Evolutionary conservation across 2,888 invertebrate species (phyloP), one percentile per base, ranked within the genome.

Genomic region (Erpobdella octoculata): DNA sequence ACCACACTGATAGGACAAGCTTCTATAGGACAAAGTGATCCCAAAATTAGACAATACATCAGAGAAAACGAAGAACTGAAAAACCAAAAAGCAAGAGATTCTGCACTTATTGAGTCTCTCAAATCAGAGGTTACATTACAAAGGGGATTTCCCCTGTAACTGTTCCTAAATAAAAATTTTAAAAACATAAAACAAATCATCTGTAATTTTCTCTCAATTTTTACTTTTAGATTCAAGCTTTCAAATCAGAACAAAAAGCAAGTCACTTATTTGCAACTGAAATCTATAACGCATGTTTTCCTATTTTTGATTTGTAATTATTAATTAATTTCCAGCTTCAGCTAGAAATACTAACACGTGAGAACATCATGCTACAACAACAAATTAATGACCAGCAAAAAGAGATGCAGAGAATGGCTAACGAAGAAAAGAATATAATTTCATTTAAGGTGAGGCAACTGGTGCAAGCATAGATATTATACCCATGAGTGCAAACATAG

Each of bases 381-480:
- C 12, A 25, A 5, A 6, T 53, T 15, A 53, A 15, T 53, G 53
- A 53, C 28, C 53, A 53, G 15, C 21, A 53, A 25, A 6, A 25
- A 21, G 28, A 53, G 28, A 53, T 53, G 21, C 5, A 53, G 15
- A 21, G 53, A n/a, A 28, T 9, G n/a, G 53, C 53, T 25, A 53
- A 21, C n/a, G 53, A 53, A n/a, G 53, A 53, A 28, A 53, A n/a
- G 28, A n/a, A 53, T 28, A 53, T 6, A 28, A 53, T 53, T 53
- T 53, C 53, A 5, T 53, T 53, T 28, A 53, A 53, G 53, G 53
- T 53, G n/a, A n/a, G n/a, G n/a, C n/a, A n/a, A n/a, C n/a, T n/a
- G n/a, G n/a, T n/a, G n/a, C n/a, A n/a, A n/a, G n/a, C n/a, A n/a
- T n/a, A n/a, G n/a, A n/a, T n/a, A n/a, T n/a, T n/a, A n/a, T n/a